Percentiles rank a stretch among this genome's conserved stretches.
phyloP scores from a whole-genome alignment of 2,113 vertebrate species.

The Oxyruncus cristatus region DNA sequence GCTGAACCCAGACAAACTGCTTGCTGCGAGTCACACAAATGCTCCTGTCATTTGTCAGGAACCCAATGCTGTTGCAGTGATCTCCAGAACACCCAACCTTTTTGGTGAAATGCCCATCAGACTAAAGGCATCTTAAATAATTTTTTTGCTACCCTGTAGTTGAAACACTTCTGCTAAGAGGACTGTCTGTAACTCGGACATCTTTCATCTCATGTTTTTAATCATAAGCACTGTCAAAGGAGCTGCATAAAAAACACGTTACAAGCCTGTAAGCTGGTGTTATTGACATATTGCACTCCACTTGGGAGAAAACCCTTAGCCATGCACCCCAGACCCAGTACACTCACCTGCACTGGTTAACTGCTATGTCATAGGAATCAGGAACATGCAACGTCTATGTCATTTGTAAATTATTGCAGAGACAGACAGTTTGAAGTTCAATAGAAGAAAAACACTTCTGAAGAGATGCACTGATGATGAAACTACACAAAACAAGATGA shows the following conservation, averaged over 20 bases:
- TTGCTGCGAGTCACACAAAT: neutral
- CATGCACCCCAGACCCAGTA: neutral
- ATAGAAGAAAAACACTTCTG: neutral
- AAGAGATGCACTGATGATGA: neutral
- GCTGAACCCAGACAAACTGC: neutral
- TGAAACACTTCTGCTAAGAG: neutral
- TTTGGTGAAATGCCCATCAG: neutral
- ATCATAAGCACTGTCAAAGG: neutral
- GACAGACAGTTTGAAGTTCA: neutral
- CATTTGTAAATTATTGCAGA: neutral
- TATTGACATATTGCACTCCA: neutral
- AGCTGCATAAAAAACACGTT: neutral
- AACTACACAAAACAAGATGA: neutral
- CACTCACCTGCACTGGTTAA: neutral
- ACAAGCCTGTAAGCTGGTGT: neutral
- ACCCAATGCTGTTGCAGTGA: fast-evolving
- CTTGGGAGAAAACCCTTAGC: neutral
- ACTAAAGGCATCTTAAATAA: neutral
- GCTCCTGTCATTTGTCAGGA: neutral
- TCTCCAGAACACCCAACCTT: neutral
- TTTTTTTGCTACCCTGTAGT: neutral
- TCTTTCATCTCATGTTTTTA: neutral
- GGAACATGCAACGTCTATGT: neutral
- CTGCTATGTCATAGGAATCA: neutral
- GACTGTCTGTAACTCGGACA: neutral